Conservation (phyloP, 2,797 vertebrate genomes). For the Meriones psammophilus region DNA sequence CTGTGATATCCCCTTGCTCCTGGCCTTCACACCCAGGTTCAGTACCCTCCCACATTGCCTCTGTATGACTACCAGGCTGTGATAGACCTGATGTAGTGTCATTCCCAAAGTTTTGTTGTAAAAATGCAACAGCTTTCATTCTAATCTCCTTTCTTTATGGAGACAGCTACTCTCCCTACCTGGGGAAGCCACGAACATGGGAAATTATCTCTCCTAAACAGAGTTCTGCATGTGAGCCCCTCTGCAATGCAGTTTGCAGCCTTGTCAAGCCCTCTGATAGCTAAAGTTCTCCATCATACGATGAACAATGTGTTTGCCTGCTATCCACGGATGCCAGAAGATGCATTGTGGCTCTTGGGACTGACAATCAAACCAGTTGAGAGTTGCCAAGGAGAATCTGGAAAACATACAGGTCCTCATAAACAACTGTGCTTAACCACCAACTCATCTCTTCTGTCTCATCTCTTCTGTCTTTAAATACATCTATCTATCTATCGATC, state of each 20-base stretch:
- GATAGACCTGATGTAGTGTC: background rate
- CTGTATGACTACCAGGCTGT: background rate
- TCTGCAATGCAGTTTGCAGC: background rate
- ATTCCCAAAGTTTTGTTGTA: background rate
- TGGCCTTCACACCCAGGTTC: background rate
- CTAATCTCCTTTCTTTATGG: background rate
- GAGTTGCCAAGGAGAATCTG: background rate
- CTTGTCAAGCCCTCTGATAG: background rate
- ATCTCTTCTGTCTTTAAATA: background rate
- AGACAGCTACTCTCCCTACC: background rate
- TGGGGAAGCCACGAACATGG: background rate
- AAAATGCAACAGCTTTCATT: background rate
- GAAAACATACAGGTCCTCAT: background rate
- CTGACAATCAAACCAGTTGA: background rate
- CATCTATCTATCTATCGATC: too few species aligned
- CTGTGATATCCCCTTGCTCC: background rate
- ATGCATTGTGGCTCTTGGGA: background rate
- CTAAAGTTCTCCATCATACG: background rate
- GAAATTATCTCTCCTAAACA: background rate
- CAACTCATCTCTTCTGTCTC: background rate
- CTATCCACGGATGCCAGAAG: background rate
- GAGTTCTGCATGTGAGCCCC: rapidly evolving
- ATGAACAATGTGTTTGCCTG: background rate
- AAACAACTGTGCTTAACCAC: background rate
- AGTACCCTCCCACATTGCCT: rapidly evolving